These are phyloP conservation scores for Nycteola revayana DNA, from an alignment of 2,888 invertebrate genomes.

Conservation along the genomic window DNA sequence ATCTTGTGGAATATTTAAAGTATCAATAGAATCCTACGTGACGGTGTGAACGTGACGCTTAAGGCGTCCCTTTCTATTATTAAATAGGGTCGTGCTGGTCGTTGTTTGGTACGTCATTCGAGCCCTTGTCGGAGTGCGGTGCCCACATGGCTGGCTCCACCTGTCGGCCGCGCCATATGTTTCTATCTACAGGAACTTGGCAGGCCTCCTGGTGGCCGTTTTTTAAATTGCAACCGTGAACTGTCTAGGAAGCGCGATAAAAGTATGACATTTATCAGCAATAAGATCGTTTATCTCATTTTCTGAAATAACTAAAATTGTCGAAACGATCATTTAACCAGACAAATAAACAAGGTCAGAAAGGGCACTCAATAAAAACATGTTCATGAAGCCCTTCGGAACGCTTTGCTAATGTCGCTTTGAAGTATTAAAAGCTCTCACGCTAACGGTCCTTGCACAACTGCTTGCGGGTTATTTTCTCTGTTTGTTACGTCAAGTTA, in stretches of 20 bases:
- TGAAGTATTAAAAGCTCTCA: constrained; percentile 58
- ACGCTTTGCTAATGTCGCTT: constrained; percentile 46
- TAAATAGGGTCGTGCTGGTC: constrained; percentile 33
- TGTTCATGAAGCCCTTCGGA: constrained; percentile 39
- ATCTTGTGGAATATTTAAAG: constrained; percentile 52
- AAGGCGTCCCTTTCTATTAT: constrained; percentile 49
- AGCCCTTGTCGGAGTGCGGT: constrained; percentile 55
- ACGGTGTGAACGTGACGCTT: constrained; percentile 38
- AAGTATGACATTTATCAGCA: constrained; percentile 24
- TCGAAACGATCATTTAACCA: constrained; percentile 14
- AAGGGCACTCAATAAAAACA: constrained; percentile 32
- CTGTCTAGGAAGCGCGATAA: constrained; percentile 52
- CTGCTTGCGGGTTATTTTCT: constrained; percentile 39
- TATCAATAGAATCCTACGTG: constrained; percentile 49
- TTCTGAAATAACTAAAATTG: constrained; percentile 15
- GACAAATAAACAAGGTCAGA: constrained; percentile 32
- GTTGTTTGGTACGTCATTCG: constrained; percentile 47
- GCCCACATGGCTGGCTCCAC: constrained; percentile 67
- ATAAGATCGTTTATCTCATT: constrained; percentile 22
- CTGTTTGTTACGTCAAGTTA: constrained; percentile 37
- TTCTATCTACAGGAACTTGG: constrained; percentile 33
- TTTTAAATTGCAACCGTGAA: constrained; percentile 48
- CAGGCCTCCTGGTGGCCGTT: constrained; percentile 22
- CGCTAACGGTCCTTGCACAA: constrained; percentile 54
- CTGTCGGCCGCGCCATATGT: constrained; percentile 60